Evolutionary conservation across 2,797 vertebrate genomes (phyloP).

Genomic region (Liparis tanakae): DNA sequence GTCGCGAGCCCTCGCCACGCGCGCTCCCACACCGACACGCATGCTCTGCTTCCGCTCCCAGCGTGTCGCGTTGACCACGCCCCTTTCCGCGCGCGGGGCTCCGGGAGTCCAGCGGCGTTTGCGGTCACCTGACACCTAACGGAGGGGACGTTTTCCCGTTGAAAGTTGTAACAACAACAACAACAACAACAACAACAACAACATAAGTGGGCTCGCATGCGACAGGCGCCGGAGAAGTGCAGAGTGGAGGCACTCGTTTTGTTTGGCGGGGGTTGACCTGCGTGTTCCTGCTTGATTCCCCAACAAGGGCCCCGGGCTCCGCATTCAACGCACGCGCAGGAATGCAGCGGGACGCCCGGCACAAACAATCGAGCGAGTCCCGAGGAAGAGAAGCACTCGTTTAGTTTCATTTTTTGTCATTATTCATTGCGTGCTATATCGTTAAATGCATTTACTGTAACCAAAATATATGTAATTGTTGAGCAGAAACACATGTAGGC

Average conservation of each 20-base stretch:
- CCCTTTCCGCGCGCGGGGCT: conserved; percentile 24
- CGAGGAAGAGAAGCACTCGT: neutral
- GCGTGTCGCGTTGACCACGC: conserved; percentile 50
- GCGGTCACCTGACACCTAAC: neutral
- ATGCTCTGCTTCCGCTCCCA: conserved; percentile 37
- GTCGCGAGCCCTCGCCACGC: neutral
- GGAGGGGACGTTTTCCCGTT: neutral
- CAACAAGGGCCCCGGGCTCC: conserved; percentile 32
- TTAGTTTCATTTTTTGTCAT: conserved; percentile 1
- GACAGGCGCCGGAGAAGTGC: neutral
- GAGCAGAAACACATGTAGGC: neutral
- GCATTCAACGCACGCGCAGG: conserved; percentile 56
- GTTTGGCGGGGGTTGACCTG: conserved; percentile 18
- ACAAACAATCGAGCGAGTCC: conserved; percentile 7
- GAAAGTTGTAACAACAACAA: too few relatives aligned
- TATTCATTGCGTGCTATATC: neutral
- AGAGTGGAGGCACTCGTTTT: conserved; percentile 26
- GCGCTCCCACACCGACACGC: neutral
- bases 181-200: too few relatives aligned
- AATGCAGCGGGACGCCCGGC: conserved; percentile 57
- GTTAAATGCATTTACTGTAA: neutral
- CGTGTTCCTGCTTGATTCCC: conserved; percentile 69
- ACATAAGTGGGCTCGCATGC: neutral
- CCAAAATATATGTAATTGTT: neutral
- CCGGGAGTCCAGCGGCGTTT: neutral